Evolutionary conservation across 2,797 vertebrate species (phyloP), one percentile per base, ranked within the genome.

Genomic region (Eupleurogrammus muticus): DNA sequence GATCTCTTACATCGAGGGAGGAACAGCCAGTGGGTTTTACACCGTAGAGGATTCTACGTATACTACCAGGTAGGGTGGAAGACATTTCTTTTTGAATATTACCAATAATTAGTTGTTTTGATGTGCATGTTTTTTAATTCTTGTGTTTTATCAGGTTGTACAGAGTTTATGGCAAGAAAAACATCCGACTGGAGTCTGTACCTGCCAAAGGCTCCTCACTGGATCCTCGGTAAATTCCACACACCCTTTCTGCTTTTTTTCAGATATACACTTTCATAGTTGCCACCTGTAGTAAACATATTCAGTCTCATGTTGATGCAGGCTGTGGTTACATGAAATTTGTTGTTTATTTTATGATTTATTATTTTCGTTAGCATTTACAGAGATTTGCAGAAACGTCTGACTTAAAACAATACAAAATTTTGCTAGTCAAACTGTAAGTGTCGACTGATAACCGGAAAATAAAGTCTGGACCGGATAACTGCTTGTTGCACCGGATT

Each of bases 1-100:
- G 79, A 97, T 99, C 70, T 96, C 97, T 58, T 99, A 99, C 91
- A 98, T 99, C 0, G 98, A 99, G 92, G 98, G 98, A 10, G 98
- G 98, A 23, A 97, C 97, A 0, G 91, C 96, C 79, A 99, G 98
- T 0, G 98, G 98, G 23, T 99, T 99, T 90, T 99, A 95, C 86
- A 98, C 98, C 0, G 98, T 99, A 0, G 98, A 99, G 81, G 97
- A 99, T 79, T 90, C 94, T 0, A 87, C 95, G 3, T 98, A 98
- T 0, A 0, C 94, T 71, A 91, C 93, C 86, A 97, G 94, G 98
- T 99, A 42, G 28, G 17, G 46, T 20, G 20, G 7, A 54, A 52
- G 20, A 32, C 23, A 3, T 0, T 2, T 32, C 19, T 54, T 42
- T 0, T 32, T 24, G 17, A 3, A 28, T 17, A 56, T 17, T 1